These are phyloP conservation scores for Scleropages formosus DNA, from an alignment of 2,797 vertebrate genomes.

Conservation along the genomic window DNA sequence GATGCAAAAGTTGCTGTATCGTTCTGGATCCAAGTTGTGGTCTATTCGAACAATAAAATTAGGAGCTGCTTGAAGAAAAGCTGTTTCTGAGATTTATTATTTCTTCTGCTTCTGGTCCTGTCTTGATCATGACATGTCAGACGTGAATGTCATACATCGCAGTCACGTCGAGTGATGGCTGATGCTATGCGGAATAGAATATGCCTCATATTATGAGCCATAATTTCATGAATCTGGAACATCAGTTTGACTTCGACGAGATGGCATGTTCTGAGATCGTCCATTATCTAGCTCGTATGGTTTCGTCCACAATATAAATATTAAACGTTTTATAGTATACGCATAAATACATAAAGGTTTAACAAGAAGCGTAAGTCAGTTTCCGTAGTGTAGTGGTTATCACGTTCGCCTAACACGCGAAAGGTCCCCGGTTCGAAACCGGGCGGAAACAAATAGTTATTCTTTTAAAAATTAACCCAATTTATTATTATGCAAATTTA, in stretches of 20 bases:
- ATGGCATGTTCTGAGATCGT: too few relatives aligned
- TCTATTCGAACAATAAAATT: conserved; percentile 48
- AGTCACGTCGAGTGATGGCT: background rate
- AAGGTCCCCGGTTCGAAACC: conserved; percentile 31
- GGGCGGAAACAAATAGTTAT: conserved; percentile 18
- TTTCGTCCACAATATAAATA: too few relatives aligned
- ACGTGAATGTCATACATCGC: too few relatives aligned
- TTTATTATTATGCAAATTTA: background rate
- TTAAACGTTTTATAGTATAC: too few relatives aligned
- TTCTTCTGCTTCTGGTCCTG: too few relatives aligned
- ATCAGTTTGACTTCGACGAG: too few relatives aligned
- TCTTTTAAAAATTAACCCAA: background rate
- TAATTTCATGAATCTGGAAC: background rate
- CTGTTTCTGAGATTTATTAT: background rate
- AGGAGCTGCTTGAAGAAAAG: conserved; percentile 36
- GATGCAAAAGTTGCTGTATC: conserved; percentile 39
- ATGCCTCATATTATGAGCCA: background rate
- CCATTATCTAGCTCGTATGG: too few relatives aligned
- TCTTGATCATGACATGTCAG: too few relatives aligned
- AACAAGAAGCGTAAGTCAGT: fast-evolving
- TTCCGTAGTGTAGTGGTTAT: conserved; percentile 32
- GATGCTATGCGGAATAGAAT: background rate
- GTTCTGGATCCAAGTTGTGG: conserved; percentile 38
- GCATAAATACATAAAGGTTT: too few relatives aligned
- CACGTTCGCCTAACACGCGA: conserved; percentile 31